Percentiles rank a stretch among this genome's conserved stretches.
phyloP scores from a whole-genome alignment of 2,888 invertebrate species.

The Atethmia centrago region DNA sequence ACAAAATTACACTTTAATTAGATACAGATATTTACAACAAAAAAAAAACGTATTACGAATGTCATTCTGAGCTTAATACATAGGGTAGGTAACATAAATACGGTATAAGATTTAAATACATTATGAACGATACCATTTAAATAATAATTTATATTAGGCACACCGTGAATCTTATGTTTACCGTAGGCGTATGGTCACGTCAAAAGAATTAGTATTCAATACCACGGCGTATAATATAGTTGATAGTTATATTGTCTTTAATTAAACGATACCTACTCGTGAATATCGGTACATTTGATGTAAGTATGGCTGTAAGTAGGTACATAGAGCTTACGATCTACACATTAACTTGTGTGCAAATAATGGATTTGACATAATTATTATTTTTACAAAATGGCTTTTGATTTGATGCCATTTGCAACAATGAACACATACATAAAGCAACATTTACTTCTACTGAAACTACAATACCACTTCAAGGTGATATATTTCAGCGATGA shows the following conservation, averaged over 20 bases:
- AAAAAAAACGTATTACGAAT: conserved; percentile 42
- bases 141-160: conserved; percentile 66
- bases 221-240: conserved; percentile 44
- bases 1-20: conserved; percentile 81
- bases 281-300: conserved; percentile 52
- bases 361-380: conserved; percentile 22
- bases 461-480: conserved; percentile 35
- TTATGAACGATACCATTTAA: conserved; percentile 54
- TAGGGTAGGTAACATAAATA: conserved; percentile 69
- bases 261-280: conserved; percentile 30
- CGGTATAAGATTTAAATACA: conserved; percentile 51
- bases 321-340: conserved; percentile 56
- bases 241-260: conserved; percentile 37
- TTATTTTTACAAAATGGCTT: conserved; percentile 35
- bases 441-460: conserved; percentile 35
- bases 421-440: conserved; percentile 49
- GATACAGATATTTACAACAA: conserved; percentile 83
- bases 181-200: conserved; percentile 62
- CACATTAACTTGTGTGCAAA: conserved; percentile 47
- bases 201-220: conserved; percentile 53
- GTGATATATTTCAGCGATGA: conserved; percentile 7
- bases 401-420: conserved; percentile 31
- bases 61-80: conserved; percentile 68
- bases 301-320: conserved; percentile 59
- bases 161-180: conserved; percentile 65